Percentiles rank a stretch among this genome's conserved stretches.
phyloP scores from a whole-genome alignment of 2,797 vertebrate genomes.

The Tenualosa ilisha region DNA sequence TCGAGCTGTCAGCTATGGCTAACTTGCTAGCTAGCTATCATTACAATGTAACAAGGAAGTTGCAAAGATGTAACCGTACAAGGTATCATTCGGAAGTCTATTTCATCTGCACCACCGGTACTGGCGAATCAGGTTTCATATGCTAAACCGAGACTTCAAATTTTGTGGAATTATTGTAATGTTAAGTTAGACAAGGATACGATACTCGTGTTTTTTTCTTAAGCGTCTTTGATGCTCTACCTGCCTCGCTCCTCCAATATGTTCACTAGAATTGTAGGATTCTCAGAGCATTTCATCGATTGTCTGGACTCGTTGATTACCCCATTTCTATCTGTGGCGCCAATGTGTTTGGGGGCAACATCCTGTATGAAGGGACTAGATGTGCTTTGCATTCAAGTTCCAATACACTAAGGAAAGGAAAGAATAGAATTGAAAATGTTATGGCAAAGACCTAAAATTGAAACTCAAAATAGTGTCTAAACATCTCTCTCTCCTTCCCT shows the following conservation, averaged over 20 bases:
- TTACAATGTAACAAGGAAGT: conserved; percentile 28
- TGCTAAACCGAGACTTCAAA: background rate
- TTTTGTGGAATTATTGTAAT: background rate
- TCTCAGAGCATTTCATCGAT: background rate
- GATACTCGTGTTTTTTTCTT: background rate
- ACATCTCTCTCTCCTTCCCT: conserved; percentile 26
- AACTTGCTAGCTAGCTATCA: background rate
- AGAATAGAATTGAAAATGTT: background rate
- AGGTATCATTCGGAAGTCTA: background rate
- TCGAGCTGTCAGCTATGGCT: background rate
- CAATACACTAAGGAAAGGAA: background rate
- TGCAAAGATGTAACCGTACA: conserved; percentile 24
- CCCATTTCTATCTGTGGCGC: background rate
- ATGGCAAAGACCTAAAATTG: background rate
- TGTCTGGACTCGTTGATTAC: background rate
- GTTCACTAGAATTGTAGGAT: too few species aligned
- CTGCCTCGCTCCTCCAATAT: too few species aligned
- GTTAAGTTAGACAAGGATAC: background rate
- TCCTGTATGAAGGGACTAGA: background rate
- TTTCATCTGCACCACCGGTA: too few species aligned
- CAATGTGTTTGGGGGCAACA: background rate
- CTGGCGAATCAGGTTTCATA: background rate
- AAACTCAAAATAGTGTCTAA: background rate
- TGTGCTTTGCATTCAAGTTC: background rate
- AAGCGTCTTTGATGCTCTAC: too few species aligned